phyloP scores from a whole-genome alignment of 2,797 vertebrate species.

The Podargus strigoides region DNA sequence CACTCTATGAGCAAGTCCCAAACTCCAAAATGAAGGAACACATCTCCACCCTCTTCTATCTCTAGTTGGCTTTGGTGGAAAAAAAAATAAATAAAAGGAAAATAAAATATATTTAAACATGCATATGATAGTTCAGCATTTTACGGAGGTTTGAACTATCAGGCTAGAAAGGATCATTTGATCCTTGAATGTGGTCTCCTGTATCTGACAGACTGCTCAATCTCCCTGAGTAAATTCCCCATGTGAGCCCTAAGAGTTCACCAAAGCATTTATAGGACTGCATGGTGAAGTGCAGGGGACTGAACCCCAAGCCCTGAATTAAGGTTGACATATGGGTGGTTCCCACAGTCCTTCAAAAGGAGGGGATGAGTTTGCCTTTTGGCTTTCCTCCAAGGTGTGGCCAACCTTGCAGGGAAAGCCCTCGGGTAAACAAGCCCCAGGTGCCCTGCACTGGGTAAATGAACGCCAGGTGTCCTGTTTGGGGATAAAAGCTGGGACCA shows the following conservation, averaged over 20 bases:
- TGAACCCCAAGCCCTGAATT: too few relatives aligned
- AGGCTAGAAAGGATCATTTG: not conserved
- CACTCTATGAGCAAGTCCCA: fast-evolving
- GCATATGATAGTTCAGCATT: not conserved
- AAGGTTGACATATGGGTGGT: too few relatives aligned
- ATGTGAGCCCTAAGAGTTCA: not conserved
- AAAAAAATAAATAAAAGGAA: too few relatives aligned
- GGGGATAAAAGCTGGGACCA: too few relatives aligned
- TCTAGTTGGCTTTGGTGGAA: not conserved
- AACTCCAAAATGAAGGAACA: not conserved
- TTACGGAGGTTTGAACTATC: not conserved
- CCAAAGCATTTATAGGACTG: not conserved
- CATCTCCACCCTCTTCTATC: not conserved
- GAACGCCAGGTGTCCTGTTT: too few relatives aligned
- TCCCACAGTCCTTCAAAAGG: too few relatives aligned
- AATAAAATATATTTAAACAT: not conserved
- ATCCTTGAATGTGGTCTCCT: not conserved
- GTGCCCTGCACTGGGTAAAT: too few relatives aligned
- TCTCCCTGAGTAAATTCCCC: not conserved
- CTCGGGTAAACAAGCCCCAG: too few relatives aligned
- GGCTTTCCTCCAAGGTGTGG: too few relatives aligned
- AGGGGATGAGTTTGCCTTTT: too few relatives aligned
- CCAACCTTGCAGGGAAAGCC: too few relatives aligned
- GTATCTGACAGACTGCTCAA: not conserved
- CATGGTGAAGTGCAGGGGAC: too few relatives aligned